Conservation (phyloP, 2,797 vertebrate genomes). For the Gymnothorax javanicus region DNA sequence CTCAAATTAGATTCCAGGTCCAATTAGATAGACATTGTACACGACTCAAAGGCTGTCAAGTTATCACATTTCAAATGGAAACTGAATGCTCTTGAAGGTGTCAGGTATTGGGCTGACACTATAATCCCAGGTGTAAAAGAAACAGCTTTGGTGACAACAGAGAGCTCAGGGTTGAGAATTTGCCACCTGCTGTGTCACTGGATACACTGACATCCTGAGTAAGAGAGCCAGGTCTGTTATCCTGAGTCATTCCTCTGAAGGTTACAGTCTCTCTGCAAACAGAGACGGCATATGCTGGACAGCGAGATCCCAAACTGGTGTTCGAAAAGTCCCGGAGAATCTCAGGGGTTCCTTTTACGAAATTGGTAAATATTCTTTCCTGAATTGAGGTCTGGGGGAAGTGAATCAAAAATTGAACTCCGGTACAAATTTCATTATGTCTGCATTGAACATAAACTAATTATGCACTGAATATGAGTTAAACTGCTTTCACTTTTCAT, state of each 20-base stretch:
- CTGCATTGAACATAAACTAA: too few relatives aligned
- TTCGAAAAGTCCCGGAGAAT: too few relatives aligned
- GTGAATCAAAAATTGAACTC: not conserved
- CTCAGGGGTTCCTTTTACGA: not conserved
- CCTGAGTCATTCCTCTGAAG: not conserved
- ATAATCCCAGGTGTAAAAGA: not conserved
- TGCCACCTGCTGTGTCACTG: slow-evolving; percentile 8
- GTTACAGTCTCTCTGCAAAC: not conserved
- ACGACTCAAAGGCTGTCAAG: not conserved
- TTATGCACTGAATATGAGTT: too few relatives aligned
- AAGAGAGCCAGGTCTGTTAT: not conserved
- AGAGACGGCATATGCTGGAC: not conserved
- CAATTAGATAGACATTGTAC: not conserved
- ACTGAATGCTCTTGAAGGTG: not conserved
- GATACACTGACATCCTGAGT: not conserved
- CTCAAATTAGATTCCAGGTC: not conserved
- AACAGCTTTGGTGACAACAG: not conserved
- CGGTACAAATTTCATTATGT: not conserved
- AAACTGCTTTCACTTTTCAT: too few relatives aligned
- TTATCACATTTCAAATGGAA: not conserved
- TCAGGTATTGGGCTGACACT: not conserved
- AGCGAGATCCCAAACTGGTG: not conserved
- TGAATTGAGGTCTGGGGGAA: not conserved
- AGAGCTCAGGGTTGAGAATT: not conserved
- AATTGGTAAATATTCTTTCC: not conserved